Evolutionary conservation across 1,140 invertebrate species (phyloP), one percentile per base, ranked within the genome.

Genomic region (Panagrolaimus sp.): DNA sequence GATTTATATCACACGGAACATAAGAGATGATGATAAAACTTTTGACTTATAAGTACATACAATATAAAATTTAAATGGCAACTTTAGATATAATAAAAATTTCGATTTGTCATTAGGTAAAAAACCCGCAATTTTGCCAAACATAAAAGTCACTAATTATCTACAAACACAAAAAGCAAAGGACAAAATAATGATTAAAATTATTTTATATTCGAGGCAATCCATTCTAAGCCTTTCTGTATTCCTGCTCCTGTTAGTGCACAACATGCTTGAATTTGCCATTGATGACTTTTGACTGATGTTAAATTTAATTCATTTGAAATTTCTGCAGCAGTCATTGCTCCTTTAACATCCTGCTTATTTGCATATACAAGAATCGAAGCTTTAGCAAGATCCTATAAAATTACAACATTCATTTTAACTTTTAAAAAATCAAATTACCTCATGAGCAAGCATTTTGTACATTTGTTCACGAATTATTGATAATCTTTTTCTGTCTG

Each of bases 221-320:
- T 77, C 93, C 93, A 96, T 84, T 96, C 93, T 63, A 96, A 85
- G 8, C 92, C 93, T 86, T 93, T 89, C 83, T 93, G 92, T 53
- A 96, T 87, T 90, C 95, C 95, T 88, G 98, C 93, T 63, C 95
- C 95, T 9, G 93, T 96, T n/a, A 98, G 87, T 42, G 94, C 95
- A 87, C 94, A 98, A 86, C 95, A 98, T 0, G 91, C 92, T 84
- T 98, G 95, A 87, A 98, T 98, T 84, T 98, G 94, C 93, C 94
- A 98, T 65, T 91, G 91, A 83, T 97, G 93, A 77, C 93, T 91
- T 81, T 96, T 96, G 71, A 98, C 92, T 1, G 92, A 91, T 0
- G 93, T 97, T 73, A 98, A 87, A 85, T 96, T 92, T 65, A 98
- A 85, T 82, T 96, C 91, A 81, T 92, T 88, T 1, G 93, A 96